These are phyloP conservation scores for Nasonia vitripennis DNA, from an alignment of 1,140 invertebrate species.

Conservation along the genomic window DNA sequence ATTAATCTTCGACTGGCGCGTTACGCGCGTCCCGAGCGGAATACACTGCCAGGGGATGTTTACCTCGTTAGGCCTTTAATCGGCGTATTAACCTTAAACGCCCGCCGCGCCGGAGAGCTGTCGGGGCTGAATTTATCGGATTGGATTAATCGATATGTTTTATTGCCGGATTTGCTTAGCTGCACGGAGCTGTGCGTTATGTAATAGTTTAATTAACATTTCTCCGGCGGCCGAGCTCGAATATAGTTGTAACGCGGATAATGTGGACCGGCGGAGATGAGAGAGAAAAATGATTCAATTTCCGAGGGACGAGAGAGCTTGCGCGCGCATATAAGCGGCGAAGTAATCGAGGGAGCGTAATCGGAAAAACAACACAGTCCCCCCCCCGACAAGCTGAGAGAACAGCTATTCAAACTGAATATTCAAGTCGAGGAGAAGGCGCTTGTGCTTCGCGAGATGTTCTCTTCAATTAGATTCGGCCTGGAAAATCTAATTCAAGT, in stretches of 20 bases:
- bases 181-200: neutral
- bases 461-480: constrained; percentile 33
- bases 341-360: constrained; percentile 28
- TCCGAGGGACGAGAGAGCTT: neutral
- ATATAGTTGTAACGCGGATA: neutral
- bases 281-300: neutral
- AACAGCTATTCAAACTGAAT: constrained; percentile 38
- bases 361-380: constrained; percentile 24
- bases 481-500: constrained; percentile 41
- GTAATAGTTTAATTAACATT: too few species aligned
- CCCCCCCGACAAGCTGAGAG: neutral
- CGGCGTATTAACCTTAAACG: constrained; percentile 29
- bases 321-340: neutral
- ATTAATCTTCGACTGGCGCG: constrained; percentile 35
- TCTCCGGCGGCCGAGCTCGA: neutral
- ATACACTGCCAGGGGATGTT: constrained; percentile 20
- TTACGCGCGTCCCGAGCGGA: too few species aligned
- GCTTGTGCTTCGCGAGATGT: constrained; percentile 7
- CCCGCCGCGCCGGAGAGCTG: neutral
- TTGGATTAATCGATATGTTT: constrained; percentile 47
- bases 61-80: constrained; percentile 43
- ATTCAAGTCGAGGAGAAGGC: constrained; percentile 31
- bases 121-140: constrained; percentile 40
- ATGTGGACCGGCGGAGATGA: neutral
- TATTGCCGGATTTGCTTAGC: neutral